Evolutionary conservation across 1,140 invertebrate species (phyloP).

Genomic region (Macrobrachium rosenbergii): DNA sequence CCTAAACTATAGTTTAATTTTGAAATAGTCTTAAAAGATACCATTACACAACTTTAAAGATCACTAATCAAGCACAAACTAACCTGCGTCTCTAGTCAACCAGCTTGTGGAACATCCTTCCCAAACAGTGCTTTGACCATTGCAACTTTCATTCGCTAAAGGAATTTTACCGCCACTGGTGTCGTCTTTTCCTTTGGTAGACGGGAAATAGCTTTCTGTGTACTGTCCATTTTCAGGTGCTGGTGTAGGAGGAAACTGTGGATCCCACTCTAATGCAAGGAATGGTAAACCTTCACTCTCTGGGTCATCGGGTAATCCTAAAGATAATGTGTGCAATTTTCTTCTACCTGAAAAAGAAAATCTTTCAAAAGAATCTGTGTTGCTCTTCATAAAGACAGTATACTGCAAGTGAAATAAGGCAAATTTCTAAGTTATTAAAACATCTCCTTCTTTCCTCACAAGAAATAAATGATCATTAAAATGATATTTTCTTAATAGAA

Average conservation of each 20-base stretch:
- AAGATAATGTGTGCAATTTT: slow-evolving; percentile 28
- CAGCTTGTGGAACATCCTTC: slow-evolving; percentile 31
- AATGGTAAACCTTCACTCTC: slow-evolving; percentile 47
- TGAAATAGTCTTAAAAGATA: background rate
- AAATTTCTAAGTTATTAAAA: too few species aligned
- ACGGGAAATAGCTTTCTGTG: slow-evolving; percentile 32
- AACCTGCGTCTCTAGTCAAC: slow-evolving; percentile 33
- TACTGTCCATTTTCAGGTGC: slow-evolving; percentile 48
- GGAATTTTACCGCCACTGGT: slow-evolving; percentile 4
- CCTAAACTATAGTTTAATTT: background rate
- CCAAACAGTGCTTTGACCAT: slow-evolving; percentile 31
- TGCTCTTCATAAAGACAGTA: too few species aligned
- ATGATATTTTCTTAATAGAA: too few species aligned
- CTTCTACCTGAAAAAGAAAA: slow-evolving; percentile 27
- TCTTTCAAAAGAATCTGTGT: too few species aligned
- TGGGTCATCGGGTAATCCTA: slow-evolving; percentile 46
- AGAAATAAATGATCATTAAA: too few species aligned
- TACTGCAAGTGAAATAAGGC: too few species aligned
- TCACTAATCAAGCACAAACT: background rate
- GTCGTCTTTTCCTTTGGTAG: slow-evolving; percentile 15
- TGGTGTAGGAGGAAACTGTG: slow-evolving; percentile 44
- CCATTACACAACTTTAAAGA: background rate
- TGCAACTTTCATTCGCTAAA: slow-evolving; percentile 21
- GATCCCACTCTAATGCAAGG: slow-evolving; percentile 47
- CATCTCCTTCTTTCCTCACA: too few species aligned